Evolutionary conservation across 2,888 invertebrate genomes (phyloP), one percentile per base, ranked within the genome.

Genomic region (Melanargia galathea): DNA sequence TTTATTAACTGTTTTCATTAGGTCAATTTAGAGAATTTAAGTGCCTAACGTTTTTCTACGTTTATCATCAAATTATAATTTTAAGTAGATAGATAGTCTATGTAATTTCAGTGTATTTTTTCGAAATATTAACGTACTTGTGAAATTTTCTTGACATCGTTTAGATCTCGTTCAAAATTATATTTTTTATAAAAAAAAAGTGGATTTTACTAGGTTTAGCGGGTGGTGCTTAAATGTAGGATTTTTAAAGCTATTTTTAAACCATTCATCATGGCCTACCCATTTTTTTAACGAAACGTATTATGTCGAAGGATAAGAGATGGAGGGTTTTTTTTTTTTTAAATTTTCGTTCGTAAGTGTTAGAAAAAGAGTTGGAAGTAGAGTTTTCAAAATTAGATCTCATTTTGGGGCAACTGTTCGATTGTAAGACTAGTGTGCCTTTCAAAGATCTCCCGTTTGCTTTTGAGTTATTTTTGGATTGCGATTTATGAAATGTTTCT

Each of bases 371-470:
- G 76, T 80, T 71, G 76, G 80, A 82, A 75, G 81, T 82, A 72
- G 77, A 80, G 80, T 79, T 83, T 83, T 84, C 83, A 85, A 88
- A 85, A 83, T 80, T 81, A 84, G 89, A 90, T 90, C 90, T 90
- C 90, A 90, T 86, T 81, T 76, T 78, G 74, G 77, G 86, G 86
- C 82, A 77, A 68, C 71, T 67, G 72, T 69, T 74, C 75, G 72
- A 75, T 73, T 75, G 64, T 60, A 65, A 67, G n/a, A n/a, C n/a
- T n/a, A n/a, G 70, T 69, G 74, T 81, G 86, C 83, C 87, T 85
- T 80, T 71, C 67, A 73, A 82, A 77, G 90, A 90, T 90, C 90
- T 90, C 90, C 77, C 80, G 79, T 79, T 35, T 75, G 75, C 75
- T 80, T 85, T 69, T 63, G 63, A 66, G 63, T 57, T 59, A 48